phyloP scores from a whole-genome alignment of 1,140 invertebrate genomes.

The Saccostrea glomerata region DNA sequence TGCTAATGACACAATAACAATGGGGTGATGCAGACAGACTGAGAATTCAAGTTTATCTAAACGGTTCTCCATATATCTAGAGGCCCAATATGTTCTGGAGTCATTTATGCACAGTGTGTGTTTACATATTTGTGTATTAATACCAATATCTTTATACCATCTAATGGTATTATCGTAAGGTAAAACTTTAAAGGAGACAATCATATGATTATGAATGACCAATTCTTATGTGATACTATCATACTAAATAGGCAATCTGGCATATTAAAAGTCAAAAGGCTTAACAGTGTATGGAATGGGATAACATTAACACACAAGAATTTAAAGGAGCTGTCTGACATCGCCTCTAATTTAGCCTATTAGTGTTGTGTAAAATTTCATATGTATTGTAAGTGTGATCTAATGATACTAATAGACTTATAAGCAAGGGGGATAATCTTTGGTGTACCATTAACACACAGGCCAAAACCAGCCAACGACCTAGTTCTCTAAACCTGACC shows the following conservation, averaged over 20 bases:
- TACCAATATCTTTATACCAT: too few species aligned
- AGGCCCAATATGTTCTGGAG: neutral
- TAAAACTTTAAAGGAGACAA: neutral
- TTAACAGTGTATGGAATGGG: neutral
- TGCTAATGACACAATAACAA: neutral
- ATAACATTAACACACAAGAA: neutral
- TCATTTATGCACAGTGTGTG: neutral
- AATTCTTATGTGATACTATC: neutral
- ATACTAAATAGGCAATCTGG: neutral
- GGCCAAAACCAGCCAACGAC: conserved; percentile 71
- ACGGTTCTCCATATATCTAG: neutral
- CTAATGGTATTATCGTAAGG: neutral
- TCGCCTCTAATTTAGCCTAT: neutral
- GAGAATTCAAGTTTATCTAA: neutral
- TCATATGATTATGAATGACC: neutral
- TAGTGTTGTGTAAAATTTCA: neutral
- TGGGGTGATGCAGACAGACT: neutral
- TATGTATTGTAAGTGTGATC: conserved; percentile 3
- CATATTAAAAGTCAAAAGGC: neutral
- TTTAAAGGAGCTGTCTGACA: neutral
- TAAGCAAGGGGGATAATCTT: conserved; percentile 40
- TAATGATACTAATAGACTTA: conserved; percentile 13
- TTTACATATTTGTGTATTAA: neutral
- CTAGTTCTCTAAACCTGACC: conserved; percentile 73
- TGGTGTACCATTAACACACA: conserved; percentile 64